Percentiles rank a stretch among this genome's conserved stretches.
phyloP scores from a whole-genome alignment of 2,888 invertebrate genomes.

The Melinaea menophilus region DNA sequence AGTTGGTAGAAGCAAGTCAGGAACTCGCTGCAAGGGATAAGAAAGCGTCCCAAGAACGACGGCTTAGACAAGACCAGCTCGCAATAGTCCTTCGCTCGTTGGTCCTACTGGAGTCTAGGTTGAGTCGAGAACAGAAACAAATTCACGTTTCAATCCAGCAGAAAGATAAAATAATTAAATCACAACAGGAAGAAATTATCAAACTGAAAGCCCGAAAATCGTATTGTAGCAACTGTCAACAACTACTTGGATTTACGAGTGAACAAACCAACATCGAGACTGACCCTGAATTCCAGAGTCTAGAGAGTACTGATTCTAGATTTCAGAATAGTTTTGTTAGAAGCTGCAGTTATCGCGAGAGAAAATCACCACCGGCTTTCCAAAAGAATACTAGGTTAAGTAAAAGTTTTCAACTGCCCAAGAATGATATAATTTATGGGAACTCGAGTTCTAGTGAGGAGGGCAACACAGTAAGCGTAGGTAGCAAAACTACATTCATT shows the following conservation, averaged over 20 bases:
- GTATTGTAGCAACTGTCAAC: conserved; percentile 73
- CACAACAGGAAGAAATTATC: conserved; percentile 83
- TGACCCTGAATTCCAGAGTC: conserved; percentile 74
- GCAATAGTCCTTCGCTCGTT: conserved; percentile 83
- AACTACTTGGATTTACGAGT: conserved; percentile 71
- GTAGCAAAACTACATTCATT: conserved; percentile 75
- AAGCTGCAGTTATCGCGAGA: conserved; percentile 72
- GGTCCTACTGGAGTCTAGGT: conserved; percentile 83
- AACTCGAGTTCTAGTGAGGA: conserved; percentile 76
- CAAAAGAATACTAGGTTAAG: conserved; percentile 75
- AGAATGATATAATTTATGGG: conserved; percentile 64
- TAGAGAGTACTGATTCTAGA: conserved; percentile 73
- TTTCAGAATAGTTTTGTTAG: conserved; percentile 71
- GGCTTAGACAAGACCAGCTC: conserved; percentile 83
- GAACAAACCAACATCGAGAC: conserved; percentile 76
- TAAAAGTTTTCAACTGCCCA: conserved; percentile 74
- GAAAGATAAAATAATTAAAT: conserved; percentile 84
- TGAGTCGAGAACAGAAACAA: conserved; percentile 84
- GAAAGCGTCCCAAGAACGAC: conserved; percentile 78
- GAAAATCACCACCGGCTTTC: conserved; percentile 71
- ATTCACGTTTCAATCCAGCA: conserved; percentile 82
- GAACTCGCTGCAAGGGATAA: conserved; percentile 79
- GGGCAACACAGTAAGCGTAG: conserved; percentile 60
- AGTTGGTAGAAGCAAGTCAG: conserved; percentile 81
- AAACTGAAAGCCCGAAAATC: conserved; percentile 77